These are phyloP conservation scores for Cydia pomonella DNA, from an alignment of 1,140 invertebrate genomes.

Conservation along the genomic window DNA sequence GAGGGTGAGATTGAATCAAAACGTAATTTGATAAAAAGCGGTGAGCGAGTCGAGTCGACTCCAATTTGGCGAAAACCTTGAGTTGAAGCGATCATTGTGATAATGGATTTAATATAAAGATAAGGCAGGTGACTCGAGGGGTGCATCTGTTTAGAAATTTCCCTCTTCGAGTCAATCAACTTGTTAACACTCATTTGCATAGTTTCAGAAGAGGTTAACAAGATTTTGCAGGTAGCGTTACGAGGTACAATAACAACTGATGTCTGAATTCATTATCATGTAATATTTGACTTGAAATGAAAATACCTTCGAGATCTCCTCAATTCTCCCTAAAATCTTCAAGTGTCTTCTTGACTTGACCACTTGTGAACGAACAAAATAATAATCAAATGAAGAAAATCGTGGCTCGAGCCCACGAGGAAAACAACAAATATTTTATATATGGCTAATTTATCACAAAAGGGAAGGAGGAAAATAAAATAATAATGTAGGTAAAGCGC, in stretches of 20 bases:
- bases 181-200: slow-evolving; percentile 25
- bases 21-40: slow-evolving; percentile 53
- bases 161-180: slow-evolving; percentile 23
- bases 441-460: background rate
- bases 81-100: slow-evolving; percentile 39
- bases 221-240: background rate
- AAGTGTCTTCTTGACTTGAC: slow-evolving; percentile 11
- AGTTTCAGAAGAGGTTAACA: slow-evolving; percentile 12
- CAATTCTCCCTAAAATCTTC: background rate
- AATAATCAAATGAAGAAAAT: slow-evolving; percentile 9
- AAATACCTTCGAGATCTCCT: background rate
- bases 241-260: background rate
- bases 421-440: slow-evolving; percentile 16
- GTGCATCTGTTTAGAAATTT: slow-evolving; percentile 30
- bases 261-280: background rate
- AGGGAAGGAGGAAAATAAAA: slow-evolving; percentile 27
- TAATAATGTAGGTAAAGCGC: slow-evolving; percentile 22
- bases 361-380: background rate
- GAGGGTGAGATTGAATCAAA: slow-evolving; percentile 43
- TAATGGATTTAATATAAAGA: slow-evolving; percentile 39
- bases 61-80: slow-evolving; percentile 46
- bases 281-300: background rate
- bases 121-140: slow-evolving; percentile 29
- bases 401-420: background rate
- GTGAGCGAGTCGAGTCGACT: slow-evolving; percentile 39